A percentile compares a stretch with the other conserved stretches of the same genome.
These are phyloP conservation scores for Margaritifera margaritifera DNA, from an alignment of 2,888 invertebrate genomes.

Conservation along the genomic window DNA sequence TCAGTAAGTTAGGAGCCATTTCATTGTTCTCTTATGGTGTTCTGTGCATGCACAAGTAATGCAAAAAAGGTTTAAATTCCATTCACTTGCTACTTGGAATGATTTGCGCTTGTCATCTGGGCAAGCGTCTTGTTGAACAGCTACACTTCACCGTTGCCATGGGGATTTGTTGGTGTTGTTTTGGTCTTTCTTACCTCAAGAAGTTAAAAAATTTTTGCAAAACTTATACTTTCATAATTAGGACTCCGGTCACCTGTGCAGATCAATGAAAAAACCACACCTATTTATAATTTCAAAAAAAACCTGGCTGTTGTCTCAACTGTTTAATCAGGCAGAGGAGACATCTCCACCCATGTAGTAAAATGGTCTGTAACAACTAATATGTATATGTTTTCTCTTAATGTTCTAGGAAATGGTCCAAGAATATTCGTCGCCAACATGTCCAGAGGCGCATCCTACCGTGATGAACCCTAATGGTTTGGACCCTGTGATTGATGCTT, in stretches of 20 bases:
- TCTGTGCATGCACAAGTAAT: too few species aligned
- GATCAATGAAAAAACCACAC: slow-evolving; percentile 19
- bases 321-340: slow-evolving; percentile 32
- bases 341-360: slow-evolving; percentile 29
- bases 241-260: slow-evolving; percentile 33
- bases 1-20: too few species aligned
- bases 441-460: slow-evolving; percentile 29
- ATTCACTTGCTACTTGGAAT: too few species aligned
- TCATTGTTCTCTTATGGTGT: too few species aligned
- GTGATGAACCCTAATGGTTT: slow-evolving; percentile 22
- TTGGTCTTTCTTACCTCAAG: slow-evolving; percentile 8
- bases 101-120: too few species aligned
- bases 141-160: too few species aligned
- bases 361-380: slow-evolving; percentile 35
- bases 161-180: too few species aligned
- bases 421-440: slow-evolving; percentile 27
- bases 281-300: slow-evolving; percentile 29
- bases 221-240: slow-evolving; percentile 31
- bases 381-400: slow-evolving; percentile 34
- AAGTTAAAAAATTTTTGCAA: slow-evolving; percentile 25
- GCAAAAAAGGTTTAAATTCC: too few species aligned
- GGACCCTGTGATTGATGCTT: not conserved
- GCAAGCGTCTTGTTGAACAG: too few species aligned
- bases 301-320: slow-evolving; percentile 21
- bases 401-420: slow-evolving; percentile 29